phyloP scores from a whole-genome alignment of 2,797 vertebrate genomes.

The Dallia pectoralis region DNA sequence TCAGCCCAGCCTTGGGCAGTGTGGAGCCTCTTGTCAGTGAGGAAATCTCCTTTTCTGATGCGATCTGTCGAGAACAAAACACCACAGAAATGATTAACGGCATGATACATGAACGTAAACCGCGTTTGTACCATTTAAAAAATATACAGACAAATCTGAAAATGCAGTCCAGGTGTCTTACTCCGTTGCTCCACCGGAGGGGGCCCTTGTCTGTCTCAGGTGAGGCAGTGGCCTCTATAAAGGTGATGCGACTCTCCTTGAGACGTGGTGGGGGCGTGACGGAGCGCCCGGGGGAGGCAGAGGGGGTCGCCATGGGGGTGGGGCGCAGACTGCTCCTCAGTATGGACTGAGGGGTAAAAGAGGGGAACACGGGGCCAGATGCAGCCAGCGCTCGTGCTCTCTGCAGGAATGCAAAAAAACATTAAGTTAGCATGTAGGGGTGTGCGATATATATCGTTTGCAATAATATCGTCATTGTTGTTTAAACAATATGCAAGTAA shows the following conservation, averaged over 20 bases:
- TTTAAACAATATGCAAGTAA: too few species aligned
- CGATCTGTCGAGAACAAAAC: conserved; percentile 60
- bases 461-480: background rate
- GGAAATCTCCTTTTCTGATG: conserved; percentile 68
- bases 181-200: conserved; percentile 77
- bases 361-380: conserved; percentile 78
- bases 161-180: conserved; percentile 56
- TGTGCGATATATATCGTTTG: too few species aligned
- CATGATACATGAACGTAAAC: background rate
- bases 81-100: background rate
- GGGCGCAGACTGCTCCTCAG: conserved; percentile 88
- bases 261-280: conserved; percentile 81
- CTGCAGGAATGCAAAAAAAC: conserved; percentile 59
- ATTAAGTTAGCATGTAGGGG: background rate
- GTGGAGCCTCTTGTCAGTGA: conserved; percentile 59
- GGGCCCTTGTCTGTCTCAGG: conserved; percentile 59
- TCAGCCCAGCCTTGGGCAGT: conserved; percentile 56
- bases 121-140: background rate
- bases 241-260: conserved; percentile 91
- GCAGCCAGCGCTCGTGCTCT: conserved; percentile 86
- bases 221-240: conserved; percentile 75
- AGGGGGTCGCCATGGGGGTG: conserved; percentile 86
- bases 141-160: background rate
- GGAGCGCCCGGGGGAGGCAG: conserved; percentile 87
- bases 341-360: conserved; percentile 92